phyloP scores from a whole-genome alignment of 2,113 vertebrate genomes.

The Clinocottus analis region DNA sequence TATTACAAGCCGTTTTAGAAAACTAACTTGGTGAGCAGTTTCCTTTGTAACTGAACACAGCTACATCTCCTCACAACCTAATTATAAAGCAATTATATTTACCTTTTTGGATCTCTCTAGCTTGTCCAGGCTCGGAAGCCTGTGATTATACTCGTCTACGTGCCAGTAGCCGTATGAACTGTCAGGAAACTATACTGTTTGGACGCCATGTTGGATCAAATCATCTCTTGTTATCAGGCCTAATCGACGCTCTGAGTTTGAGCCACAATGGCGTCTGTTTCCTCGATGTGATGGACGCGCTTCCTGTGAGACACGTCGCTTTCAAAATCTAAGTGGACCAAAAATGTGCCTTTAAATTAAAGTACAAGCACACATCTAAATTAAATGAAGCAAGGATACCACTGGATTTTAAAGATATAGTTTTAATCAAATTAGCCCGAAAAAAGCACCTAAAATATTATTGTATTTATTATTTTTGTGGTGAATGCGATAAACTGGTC shows the following conservation, averaged over 20 bases:
- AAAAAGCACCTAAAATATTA: fast-evolving
- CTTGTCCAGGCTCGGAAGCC: slow-evolving; percentile 37
- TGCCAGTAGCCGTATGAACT: background rate
- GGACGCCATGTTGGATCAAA: slow-evolving; percentile 73
- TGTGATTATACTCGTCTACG: background rate
- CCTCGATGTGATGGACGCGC: background rate
- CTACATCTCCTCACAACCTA: background rate
- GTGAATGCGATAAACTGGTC: background rate
- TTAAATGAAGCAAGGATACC: fast-evolving
- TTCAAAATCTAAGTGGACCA: background rate
- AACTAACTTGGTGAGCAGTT: background rate
- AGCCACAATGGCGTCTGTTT: slow-evolving; percentile 79
- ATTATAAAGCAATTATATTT: slow-evolving; percentile 16
- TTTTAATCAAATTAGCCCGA: fast-evolving
- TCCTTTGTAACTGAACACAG: background rate
- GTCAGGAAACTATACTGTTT: slow-evolving; percentile 15
- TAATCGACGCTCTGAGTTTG: background rate
- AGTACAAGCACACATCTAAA: background rate
- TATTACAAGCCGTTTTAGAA: background rate
- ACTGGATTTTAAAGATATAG: fast-evolving
- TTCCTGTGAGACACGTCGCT: slow-evolving; percentile 75
- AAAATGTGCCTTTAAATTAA: slow-evolving; percentile 44
- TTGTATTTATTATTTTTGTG: background rate
- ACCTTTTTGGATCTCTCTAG: slow-evolving; percentile 49
- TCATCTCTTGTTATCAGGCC: fast-evolving